These are phyloP conservation scores for Littorina saxatilis DNA, from an alignment of 1,140 invertebrate species.

Conservation along the genomic window DNA sequence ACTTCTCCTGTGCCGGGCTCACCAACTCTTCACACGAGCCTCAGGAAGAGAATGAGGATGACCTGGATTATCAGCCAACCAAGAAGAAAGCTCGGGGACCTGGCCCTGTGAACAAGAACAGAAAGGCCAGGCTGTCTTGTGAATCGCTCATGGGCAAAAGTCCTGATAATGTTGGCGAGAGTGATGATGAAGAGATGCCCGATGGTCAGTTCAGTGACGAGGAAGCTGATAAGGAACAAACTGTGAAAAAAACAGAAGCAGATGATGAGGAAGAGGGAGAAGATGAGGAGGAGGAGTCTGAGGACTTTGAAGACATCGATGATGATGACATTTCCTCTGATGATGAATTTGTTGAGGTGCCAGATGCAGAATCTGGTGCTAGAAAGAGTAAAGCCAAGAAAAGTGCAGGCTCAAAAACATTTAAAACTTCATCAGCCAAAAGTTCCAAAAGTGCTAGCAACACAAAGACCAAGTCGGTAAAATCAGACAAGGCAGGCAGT, in stretches of 20 bases:
- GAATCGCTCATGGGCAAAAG: conserved; percentile 5
- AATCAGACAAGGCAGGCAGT: background rate
- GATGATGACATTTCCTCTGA: conserved; percentile 36
- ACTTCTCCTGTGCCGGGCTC: conserved; percentile 51
- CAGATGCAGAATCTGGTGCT: too few species aligned
- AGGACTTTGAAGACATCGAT: conserved; percentile 30
- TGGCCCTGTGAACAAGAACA: background rate
- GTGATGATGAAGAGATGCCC: conserved; percentile 41
- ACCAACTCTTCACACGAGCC: background rate
- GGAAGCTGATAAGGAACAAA: conserved; percentile 26
- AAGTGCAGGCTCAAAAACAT: too few species aligned
- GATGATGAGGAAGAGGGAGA: background rate
- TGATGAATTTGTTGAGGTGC: conserved; percentile 38
- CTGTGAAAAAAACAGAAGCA: background rate
- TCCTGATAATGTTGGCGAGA: conserved; percentile 45
- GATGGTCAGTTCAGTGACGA: conserved; percentile 46
- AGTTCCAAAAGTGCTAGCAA: background rate
- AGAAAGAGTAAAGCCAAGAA: too few species aligned
- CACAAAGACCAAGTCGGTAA: background rate
- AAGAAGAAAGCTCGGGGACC: background rate
- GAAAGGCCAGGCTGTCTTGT: background rate
- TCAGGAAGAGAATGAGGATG: background rate
- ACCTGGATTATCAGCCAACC: background rate
- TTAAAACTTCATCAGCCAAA: too few species aligned
- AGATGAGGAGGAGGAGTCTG: background rate